Base-by-base conservation (phyloP, 2,888 invertebrate species). In the Vesta saturnalis region DNA sequence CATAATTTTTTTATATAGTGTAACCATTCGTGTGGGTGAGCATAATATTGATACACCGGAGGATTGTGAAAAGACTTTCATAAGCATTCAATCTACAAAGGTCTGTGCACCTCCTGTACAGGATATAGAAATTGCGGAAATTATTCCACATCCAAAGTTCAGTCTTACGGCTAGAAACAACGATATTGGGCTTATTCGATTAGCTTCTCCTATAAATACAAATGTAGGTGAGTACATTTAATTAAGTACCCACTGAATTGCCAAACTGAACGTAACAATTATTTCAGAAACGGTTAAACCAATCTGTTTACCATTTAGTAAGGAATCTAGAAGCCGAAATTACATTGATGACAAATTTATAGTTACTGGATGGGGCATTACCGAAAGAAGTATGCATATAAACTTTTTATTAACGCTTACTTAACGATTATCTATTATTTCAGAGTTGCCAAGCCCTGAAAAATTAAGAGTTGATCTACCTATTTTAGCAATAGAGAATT, bases 361-460 rank as follows among this genome's bases (percentile, higher is more conserved):
- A 55, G 91, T 91, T 0, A 91, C 92, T 2, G 94, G 93, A 0
- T 94, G 93, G 93, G 93, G 93, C 21, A 87, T 88, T 75, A 91
- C 89, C 46, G 89, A 90, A 80, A 82, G 82, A 64, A 87, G 89
- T 86, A 82, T 79, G 30, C 54, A 30, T 18, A 22, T 58, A 30
- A 10, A 30, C 6, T 10, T 30, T 6, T 10, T 6, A n/a, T 10
- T 46, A 46, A 46, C 2, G 12, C 8, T n/a, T n/a, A 46, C 46
- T 14, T 46, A 4, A n/a, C 14, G 46, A 6, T 46, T n/a, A 46
- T 6, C 4, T 30, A 30, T 30, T n/a, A n/a, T n/a, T n/a, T n/a
- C 30, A 30, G 30, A 10, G 5, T 30, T 10, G 6, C 5, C 6
- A 30, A 30, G 30, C 30, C 6, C 30, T 0, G 47, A 62, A 14